Percentiles rank a stretch among this genome's conserved stretches.
Evolutionary conservation across 1,140 invertebrate genomes (phyloP).

Genomic region (Proales similis): DNA sequence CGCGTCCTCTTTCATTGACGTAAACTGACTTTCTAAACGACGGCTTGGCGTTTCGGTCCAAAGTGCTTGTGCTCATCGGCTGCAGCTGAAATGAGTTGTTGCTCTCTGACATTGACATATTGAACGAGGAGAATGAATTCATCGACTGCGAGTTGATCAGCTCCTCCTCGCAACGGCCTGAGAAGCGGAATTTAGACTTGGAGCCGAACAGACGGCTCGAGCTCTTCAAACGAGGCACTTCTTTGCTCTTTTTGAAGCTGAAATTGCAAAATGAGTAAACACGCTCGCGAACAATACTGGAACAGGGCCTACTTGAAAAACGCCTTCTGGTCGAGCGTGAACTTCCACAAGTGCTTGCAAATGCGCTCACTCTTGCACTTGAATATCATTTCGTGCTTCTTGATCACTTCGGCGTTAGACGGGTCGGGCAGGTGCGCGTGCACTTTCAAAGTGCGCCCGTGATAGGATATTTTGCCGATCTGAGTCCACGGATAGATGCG

Average conservation of each 20-base stretch:
- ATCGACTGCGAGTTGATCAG: constrained; percentile 28
- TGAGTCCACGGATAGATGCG: constrained; percentile 33
- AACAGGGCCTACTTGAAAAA: constrained; percentile 14
- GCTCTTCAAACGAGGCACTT: constrained; percentile 21
- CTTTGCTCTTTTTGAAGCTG: constrained; percentile 23
- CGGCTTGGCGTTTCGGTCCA: no score
- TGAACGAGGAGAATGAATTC: no score
- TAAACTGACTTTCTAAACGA: no score
- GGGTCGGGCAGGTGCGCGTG: constrained; percentile 10
- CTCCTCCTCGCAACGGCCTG: constrained; percentile 30
- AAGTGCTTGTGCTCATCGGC: no score
- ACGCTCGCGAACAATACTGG: background rate
- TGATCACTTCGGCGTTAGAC: background rate
- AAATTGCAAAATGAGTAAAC: background rate
- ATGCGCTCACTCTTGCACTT: constrained; percentile 30
- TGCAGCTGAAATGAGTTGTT: no score
- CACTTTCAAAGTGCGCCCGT: constrained; percentile 13
- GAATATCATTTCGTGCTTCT: constrained; percentile 29
- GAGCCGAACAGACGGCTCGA: constrained; percentile 22
- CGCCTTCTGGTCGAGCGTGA: constrained; percentile 30
- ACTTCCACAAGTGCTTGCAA: constrained; percentile 36
- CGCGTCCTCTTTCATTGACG: no score
- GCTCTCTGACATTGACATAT: no score
- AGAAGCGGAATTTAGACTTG: constrained; percentile 24
- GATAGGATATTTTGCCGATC: constrained; percentile 27